Evolutionary conservation across 2,797 vertebrate genomes (phyloP).

Genomic region (Phrynocephalus guinanensis): DNA sequence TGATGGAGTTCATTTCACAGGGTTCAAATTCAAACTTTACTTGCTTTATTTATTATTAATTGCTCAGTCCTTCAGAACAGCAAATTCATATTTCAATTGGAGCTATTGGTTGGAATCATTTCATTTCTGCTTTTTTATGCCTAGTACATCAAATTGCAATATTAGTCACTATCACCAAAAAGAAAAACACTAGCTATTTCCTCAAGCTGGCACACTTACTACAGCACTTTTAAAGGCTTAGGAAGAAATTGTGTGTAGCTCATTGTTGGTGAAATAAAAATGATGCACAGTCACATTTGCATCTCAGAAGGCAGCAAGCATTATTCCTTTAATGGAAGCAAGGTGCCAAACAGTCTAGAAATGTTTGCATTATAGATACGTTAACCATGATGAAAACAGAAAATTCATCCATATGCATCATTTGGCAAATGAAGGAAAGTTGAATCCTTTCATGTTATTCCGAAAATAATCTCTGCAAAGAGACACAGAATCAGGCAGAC

Average conservation of each 20-base stretch:
- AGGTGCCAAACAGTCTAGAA: conserved; percentile 22
- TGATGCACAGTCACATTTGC: conserved; percentile 45
- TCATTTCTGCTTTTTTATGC: conserved; percentile 44
- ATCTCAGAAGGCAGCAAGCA: neutral
- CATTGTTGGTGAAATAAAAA: conserved; percentile 66
- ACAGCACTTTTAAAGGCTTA: conserved; percentile 62
- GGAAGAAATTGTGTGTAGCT: conserved; percentile 60
- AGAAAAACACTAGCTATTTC: conserved; percentile 56
- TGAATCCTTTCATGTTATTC: neutral
- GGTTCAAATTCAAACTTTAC: neutral
- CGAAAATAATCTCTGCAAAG: conserved; percentile 8
- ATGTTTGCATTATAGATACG: conserved; percentile 36
- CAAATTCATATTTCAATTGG: neutral
- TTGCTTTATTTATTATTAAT: neutral
- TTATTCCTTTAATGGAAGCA: conserved; percentile 52
- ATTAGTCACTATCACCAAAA: conserved; percentile 55
- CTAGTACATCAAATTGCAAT: conserved; percentile 46
- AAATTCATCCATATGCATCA: neutral
- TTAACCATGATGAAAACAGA: conserved; percentile 13
- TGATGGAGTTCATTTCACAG: neutral
- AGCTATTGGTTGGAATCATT: conserved; percentile 41
- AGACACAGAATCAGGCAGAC: conserved; percentile 25
- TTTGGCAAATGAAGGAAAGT: conserved; percentile 28
- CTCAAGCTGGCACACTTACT: conserved; percentile 44
- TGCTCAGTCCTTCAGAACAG: neutral